Percentiles rank a stretch among this genome's conserved stretches.
These are phyloP conservation scores for Eupleurogrammus muticus DNA, from an alignment of 2,797 vertebrate genomes.

Conservation along the genomic window DNA sequence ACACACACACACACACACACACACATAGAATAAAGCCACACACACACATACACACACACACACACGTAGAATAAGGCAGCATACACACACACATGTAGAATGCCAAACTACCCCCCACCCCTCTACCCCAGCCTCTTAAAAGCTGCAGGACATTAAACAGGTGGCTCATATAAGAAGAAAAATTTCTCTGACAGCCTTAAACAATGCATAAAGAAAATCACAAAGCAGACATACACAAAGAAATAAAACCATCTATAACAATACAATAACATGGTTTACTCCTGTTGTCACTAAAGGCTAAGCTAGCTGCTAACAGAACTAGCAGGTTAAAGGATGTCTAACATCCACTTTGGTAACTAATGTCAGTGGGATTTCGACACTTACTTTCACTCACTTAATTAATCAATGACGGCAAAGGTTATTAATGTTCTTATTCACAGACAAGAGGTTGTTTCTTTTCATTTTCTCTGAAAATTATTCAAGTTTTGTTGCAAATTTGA, in stretches of 20 bases:
- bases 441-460: slow-evolving; percentile 12
- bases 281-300: slow-evolving; percentile 74
- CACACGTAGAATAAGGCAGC: slow-evolving; percentile 74
- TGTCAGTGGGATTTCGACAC: slow-evolving; percentile 44
- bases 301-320: slow-evolving; percentile 70
- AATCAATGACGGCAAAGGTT: slow-evolving; percentile 26
- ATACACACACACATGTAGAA: slow-evolving; percentile 59
- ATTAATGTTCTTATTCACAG: slow-evolving; percentile 6
- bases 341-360: slow-evolving; percentile 81
- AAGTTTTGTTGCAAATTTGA: slow-evolving; percentile 9
- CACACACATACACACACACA: no score
- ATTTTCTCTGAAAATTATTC: not conserved
- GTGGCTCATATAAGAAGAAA: slow-evolving; percentile 47
- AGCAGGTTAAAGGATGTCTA: slow-evolving; percentile 62
- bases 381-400: not conserved
- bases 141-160: slow-evolving; percentile 61
- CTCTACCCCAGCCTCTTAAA: slow-evolving; percentile 63
- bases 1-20: no score
- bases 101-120: slow-evolving; percentile 69
- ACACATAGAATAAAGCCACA: no score
- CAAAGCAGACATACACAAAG: slow-evolving; percentile 66
- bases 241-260: slow-evolving; percentile 76
- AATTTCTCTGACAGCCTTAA: slow-evolving; percentile 51
- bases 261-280: slow-evolving; percentile 58
- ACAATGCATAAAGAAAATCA: slow-evolving; percentile 47